Evolutionary conservation across 2,113 vertebrate genomes (phyloP), one percentile per base, ranked within the genome.

Genomic region (Siphamia tubifer): DNA sequence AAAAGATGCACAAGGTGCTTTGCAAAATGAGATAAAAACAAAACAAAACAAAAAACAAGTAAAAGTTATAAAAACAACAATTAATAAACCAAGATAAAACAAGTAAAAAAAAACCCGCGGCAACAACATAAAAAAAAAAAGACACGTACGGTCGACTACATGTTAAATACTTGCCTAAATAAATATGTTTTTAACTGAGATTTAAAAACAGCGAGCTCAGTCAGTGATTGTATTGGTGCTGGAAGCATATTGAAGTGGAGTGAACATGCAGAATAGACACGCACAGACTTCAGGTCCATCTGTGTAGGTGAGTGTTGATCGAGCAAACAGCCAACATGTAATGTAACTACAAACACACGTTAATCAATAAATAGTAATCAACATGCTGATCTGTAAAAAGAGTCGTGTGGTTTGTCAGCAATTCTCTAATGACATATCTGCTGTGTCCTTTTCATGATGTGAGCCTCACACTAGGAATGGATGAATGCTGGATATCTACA

Each of bases 321-420:
- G 19, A 36, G 30, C n/a, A 21, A 45, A 72, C 53, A 74, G 55
- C 39, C 35, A 6, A 27, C 48, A 3, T 1, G 34, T 57, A 64
- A 78, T 51, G 42, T 27, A 15, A n/a, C 19, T 17, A 15, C 16
- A 21, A 20, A 42, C 39, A 48, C 67, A 42, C 48, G 54, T 52
- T 44, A 44, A 80, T 69, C 36, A 54, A 55, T 30, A 65, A 54
- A 55, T 30, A 65, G 45, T 53, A 67, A 70, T 73, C 32, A 57
- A 1, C 36, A 5, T 27, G 32, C 48, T 19, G 19, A 15, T n/a
- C 52, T 16, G 24, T 19, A 49, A 65, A 43, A 39, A 74, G 30
- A 42, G 16, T 19, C n/a, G 20, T 49, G 12, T 9, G 20, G 11
- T 42, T 5, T 17, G 12, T 36, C 38, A 34, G 21, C 64, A 40